These are phyloP conservation scores for Leptobrachium ailaonicum DNA, from an alignment of 2,113 vertebrate species.

Conservation along the genomic window DNA sequence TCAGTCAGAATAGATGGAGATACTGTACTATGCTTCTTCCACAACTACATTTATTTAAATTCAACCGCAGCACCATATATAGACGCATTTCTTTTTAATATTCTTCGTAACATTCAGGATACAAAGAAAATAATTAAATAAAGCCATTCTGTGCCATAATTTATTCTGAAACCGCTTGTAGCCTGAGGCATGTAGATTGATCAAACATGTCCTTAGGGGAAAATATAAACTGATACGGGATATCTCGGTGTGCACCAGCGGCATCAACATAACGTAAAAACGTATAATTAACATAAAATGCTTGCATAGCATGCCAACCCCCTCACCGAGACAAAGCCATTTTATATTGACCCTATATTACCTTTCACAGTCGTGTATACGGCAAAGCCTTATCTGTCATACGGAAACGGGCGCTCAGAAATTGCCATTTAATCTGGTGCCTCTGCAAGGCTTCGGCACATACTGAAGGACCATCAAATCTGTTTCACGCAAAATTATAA, in stretches of 20 bases:
- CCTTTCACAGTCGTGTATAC: conserved; percentile 2
- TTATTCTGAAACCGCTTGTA: conserved; percentile 27
- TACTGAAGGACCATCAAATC: conserved; percentile 19
- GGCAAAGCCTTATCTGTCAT: conserved; percentile 16
- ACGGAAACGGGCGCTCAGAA: conserved; percentile 7
- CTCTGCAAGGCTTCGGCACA: conserved; percentile 13
- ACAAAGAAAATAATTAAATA: no score
- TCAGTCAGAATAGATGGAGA: no score
- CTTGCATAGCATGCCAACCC: background rate
- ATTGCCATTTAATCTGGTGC: conserved; percentile 21
- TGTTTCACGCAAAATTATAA: conserved; percentile 31
- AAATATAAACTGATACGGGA: conserved; percentile 20
- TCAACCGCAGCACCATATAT: no score
- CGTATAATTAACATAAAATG: background rate
- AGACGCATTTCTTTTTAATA: no score
- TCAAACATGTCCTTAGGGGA: conserved; percentile 22
- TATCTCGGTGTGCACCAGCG: conserved; percentile 20
- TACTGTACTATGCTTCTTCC: no score
- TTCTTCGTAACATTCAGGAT: no score
- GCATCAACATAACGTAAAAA: conserved; percentile 12
- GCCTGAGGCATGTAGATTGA: conserved; percentile 25
- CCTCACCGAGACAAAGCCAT: background rate
- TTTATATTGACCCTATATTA: background rate
- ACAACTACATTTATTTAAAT: no score
- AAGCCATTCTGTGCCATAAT: background rate